Percentiles rank a stretch among this genome's conserved stretches.
phyloP scores from a whole-genome alignment of 2,888 invertebrate species.

The Mallateleia sp. region DNA sequence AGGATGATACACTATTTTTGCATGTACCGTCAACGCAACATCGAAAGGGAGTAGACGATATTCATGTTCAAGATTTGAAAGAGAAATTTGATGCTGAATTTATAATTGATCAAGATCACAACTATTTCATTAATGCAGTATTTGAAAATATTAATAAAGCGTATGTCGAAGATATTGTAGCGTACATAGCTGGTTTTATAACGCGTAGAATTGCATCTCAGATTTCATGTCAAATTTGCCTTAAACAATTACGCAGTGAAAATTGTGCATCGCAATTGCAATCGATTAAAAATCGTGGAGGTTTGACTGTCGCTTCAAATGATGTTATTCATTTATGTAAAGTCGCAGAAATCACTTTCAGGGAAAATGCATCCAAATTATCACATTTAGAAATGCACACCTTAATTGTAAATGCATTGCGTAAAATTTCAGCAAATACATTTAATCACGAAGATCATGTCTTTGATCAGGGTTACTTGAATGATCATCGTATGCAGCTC shows the following conservation, averaged over 20 bases:
- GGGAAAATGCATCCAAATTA: neutral
- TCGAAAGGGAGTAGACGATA: slow-evolving; percentile 29
- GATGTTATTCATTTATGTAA: slow-evolving; percentile 35
- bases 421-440: neutral
- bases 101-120: slow-evolving; percentile 31
- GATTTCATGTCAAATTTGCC: slow-evolving; percentile 15
- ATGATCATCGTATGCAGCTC: slow-evolving; percentile 32
- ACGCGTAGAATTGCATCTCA: slow-evolving; percentile 7
- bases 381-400: neutral
- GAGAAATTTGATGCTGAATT: neutral
- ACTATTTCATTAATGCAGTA: slow-evolving; percentile 28
- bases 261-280: slow-evolving; percentile 13
- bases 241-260: slow-evolving; percentile 2
- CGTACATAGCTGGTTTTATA: slow-evolving; percentile 52
- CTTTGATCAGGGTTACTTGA: slow-evolving; percentile 17
- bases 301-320: slow-evolving; percentile 24
- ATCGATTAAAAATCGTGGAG: neutral
- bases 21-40: slow-evolving; percentile 14
- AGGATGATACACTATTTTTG: slow-evolving; percentile 35
- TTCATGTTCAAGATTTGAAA: too few species aligned
- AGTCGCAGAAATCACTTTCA: slow-evolving; percentile 45
- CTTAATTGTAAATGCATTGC: neutral
- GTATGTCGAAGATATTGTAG: slow-evolving; percentile 26
- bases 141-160: slow-evolving; percentile 25
- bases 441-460: slow-evolving; percentile 9